phyloP scores from a whole-genome alignment of 2,888 invertebrate species.

The Drosophila quinaria region DNA sequence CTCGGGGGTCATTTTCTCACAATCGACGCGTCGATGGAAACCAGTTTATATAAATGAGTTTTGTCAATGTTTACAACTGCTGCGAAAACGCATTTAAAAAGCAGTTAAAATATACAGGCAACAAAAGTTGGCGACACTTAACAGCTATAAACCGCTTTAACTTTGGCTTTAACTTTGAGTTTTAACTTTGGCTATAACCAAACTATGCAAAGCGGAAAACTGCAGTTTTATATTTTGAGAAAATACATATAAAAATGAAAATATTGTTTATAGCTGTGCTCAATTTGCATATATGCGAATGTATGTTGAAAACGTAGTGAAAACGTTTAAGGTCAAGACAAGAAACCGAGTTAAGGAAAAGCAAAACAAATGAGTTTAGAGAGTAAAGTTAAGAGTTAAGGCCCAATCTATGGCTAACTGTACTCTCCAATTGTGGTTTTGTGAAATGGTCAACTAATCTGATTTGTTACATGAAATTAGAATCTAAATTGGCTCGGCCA shows the following conservation, averaged over 20 bases:
- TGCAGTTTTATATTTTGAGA: not conserved
- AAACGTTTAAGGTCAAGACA: conserved; percentile 59
- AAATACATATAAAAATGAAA: conserved; percentile 18
- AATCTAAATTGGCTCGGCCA: conserved; percentile 72
- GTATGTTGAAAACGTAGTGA: conserved; percentile 32
- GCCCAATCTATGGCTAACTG: conserved; percentile 50
- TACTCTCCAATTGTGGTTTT: conserved; percentile 54
- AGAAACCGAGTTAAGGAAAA: conserved; percentile 12
- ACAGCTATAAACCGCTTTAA: conserved; percentile 61
- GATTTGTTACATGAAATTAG: conserved; percentile 77
- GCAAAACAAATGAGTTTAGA: conserved; percentile 14
- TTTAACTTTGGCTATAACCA: conserved; percentile 16
- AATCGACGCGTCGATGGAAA: conserved; percentile 16
- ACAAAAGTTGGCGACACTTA: conserved; percentile 77
- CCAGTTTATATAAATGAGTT: conserved; percentile 50
- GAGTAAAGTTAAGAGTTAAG: conserved; percentile 19
- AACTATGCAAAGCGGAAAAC: conserved; percentile 21
- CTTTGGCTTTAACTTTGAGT: conserved; percentile 16
- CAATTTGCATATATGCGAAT: conserved; percentile 20
- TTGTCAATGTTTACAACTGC: conserved; percentile 54
- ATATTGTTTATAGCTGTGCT: conserved; percentile 29
- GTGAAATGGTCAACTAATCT: conserved; percentile 62
- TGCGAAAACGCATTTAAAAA: conserved; percentile 66
- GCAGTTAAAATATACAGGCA: conserved; percentile 54
- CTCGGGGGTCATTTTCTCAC: conserved; percentile 40